Evolutionary conservation across 2,888 invertebrate genomes (phyloP).

Genomic region (Notocelia uddmanniana): DNA sequence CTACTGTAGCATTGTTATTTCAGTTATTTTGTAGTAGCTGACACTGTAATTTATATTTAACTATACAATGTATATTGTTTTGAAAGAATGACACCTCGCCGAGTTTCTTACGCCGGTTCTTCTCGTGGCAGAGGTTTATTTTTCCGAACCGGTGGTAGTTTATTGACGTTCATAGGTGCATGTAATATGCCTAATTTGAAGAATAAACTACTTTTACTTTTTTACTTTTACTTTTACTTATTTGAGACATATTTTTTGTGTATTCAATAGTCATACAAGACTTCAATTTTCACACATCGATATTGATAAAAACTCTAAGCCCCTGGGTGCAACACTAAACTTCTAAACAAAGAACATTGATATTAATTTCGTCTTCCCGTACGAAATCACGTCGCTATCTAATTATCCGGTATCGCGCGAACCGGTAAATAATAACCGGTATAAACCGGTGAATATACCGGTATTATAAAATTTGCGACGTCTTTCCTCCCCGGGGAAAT

Average conservation of each 20-base stretch:
- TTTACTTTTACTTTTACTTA: too few species aligned
- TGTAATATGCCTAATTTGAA: too few species aligned
- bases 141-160: too few species aligned
- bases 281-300: neutral
- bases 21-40: too few species aligned
- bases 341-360: slow-evolving; percentile 81
- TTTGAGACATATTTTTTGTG: neutral
- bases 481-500: slow-evolving; percentile 76
- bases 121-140: too few species aligned
- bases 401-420: slow-evolving; percentile 80
- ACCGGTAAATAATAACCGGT: slow-evolving; percentile 76
- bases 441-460: slow-evolving; percentile 38
- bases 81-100: too few species aligned
- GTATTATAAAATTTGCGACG: slow-evolving; percentile 80
- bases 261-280: neutral
- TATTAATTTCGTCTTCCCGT: slow-evolving; percentile 82
- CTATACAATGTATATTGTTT: too few species aligned
- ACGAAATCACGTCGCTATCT: slow-evolving; percentile 83
- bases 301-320: slow-evolving; percentile 6
- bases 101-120: too few species aligned
- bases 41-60: too few species aligned
- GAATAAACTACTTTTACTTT: too few species aligned
- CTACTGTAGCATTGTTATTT: too few species aligned
- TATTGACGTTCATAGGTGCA: too few species aligned
- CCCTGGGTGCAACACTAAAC: slow-evolving; percentile 41